phyloP scores from a whole-genome alignment of 2,113 vertebrate genomes.

The Echinops telfairi region DNA sequence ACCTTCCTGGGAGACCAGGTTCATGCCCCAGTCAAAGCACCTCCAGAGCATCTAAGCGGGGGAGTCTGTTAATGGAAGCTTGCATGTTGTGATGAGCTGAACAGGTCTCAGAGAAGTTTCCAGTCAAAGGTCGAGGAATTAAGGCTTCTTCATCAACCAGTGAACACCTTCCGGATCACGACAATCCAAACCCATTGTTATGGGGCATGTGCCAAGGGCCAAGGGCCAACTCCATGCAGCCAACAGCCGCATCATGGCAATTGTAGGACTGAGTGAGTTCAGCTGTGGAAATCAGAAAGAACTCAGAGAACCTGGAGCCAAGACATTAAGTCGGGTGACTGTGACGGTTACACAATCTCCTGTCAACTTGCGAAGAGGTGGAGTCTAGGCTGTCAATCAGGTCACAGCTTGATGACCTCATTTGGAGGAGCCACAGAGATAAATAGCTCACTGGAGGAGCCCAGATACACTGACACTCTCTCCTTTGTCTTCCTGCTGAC shows the following conservation, averaged over 20 bases:
- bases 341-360: too few species aligned
- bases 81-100: background rate
- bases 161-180: background rate
- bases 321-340: background rate
- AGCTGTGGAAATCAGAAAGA: background rate
- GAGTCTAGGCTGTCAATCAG: too few species aligned
- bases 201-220: background rate
- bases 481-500: too few species aligned
- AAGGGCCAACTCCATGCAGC: background rate
- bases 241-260: background rate
- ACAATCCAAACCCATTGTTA: background rate
- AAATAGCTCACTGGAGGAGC: too few species aligned
- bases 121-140: background rate
- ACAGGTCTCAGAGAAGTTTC: background rate
- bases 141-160: background rate
- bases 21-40: background rate
- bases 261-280: background rate
- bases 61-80: background rate
- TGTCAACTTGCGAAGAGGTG: too few species aligned
- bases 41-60: background rate
- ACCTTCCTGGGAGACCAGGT: background rate
- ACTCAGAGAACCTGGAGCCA: accelerated
- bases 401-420: too few species aligned
- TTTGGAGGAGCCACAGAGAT: too few species aligned
- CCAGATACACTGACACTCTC: too few species aligned